phyloP scores from a whole-genome alignment of 2,797 vertebrate genomes.

The Fratercula arctica region DNA sequence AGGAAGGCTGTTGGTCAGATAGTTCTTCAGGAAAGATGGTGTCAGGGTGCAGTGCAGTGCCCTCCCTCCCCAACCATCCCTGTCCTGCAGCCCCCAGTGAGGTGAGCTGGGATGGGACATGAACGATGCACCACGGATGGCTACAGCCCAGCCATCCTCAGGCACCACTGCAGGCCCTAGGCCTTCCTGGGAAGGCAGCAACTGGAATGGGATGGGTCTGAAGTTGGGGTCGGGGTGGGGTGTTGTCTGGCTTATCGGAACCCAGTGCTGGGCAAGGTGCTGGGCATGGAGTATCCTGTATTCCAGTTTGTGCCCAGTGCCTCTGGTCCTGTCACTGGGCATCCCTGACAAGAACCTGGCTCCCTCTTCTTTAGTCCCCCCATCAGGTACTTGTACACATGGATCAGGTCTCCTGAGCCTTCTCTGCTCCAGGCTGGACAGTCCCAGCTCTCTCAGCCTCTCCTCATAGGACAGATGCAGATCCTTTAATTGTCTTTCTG shows the following conservation, averaged over 20 bases:
- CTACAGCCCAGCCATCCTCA: background rate
- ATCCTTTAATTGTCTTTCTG: background rate
- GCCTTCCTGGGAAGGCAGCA: background rate
- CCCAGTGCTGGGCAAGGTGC: background rate
- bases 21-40: background rate
- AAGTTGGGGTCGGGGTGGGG: too few species aligned
- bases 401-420: background rate
- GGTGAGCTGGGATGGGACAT: fast-evolving
- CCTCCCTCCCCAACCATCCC: background rate
- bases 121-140: fast-evolving
- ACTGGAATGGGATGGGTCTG: too few species aligned
- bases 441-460: background rate
- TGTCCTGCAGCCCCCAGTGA: fast-evolving
- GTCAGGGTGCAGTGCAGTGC: background rate
- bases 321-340: background rate
- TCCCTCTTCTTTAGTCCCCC: background rate
- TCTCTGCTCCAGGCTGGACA: background rate
- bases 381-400: background rate
- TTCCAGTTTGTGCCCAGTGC: background rate
- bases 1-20: background rate
- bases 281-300: background rate
- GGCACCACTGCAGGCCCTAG: background rate
- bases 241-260: background rate
- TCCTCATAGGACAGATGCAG: background rate
- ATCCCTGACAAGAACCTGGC: background rate